phyloP scores from a whole-genome alignment of 2,888 invertebrate genomes.

The Sphinx pinastri region DNA sequence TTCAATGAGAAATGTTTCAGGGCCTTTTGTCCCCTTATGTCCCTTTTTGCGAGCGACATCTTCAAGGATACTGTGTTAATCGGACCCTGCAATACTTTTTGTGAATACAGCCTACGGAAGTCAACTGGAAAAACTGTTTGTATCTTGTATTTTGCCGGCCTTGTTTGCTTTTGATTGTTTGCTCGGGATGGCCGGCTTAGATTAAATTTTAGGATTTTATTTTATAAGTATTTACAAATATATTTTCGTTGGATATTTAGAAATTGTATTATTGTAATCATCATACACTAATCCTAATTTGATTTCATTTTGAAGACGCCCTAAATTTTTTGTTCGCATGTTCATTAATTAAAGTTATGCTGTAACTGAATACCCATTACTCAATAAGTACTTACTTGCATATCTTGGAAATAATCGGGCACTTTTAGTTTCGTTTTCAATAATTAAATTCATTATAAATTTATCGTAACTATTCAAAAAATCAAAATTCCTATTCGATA shows the following conservation, averaged over 20 bases:
- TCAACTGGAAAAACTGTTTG: slow-evolving; percentile 60
- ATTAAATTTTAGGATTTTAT: slow-evolving; percentile 32
- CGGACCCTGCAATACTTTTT: slow-evolving; percentile 73
- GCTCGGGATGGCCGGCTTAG: slow-evolving; percentile 41
- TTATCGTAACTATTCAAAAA: no score
- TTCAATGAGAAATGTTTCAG: slow-evolving; percentile 80
- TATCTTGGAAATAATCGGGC: no score
- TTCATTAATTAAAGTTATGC: no score
- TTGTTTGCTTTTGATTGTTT: slow-evolving; percentile 55
- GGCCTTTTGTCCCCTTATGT: slow-evolving; percentile 74
- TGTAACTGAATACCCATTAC: no score
- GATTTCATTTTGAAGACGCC: background rate
- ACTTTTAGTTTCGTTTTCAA: no score
- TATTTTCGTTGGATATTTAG: background rate
- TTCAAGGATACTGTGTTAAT: slow-evolving; percentile 83
- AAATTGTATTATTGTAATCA: background rate
- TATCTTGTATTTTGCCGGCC: slow-evolving; percentile 39
- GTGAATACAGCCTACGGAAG: slow-evolving; percentile 58
- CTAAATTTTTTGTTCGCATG: background rate
- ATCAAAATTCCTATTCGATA: no score
- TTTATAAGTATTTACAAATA: background rate
- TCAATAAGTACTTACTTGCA: no score
- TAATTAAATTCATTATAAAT: no score
- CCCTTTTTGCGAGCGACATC: slow-evolving; percentile 78
- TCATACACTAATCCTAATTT: background rate